These are phyloP conservation scores for Nymphalis urticae DNA, from an alignment of 2,888 invertebrate genomes.

Conservation along the genomic window DNA sequence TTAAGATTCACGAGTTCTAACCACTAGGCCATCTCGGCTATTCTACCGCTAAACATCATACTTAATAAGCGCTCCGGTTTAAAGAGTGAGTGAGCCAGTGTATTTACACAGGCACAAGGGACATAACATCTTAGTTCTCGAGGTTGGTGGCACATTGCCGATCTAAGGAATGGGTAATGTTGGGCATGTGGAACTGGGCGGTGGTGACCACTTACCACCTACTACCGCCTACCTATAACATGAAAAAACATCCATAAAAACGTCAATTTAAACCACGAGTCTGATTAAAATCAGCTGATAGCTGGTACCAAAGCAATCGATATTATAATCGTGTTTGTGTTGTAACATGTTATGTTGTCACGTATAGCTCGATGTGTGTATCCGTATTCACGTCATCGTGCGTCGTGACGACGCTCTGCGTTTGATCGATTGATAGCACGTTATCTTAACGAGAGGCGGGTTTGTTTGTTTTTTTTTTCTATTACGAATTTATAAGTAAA, in stretches of 20 bases:
- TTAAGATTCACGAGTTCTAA: too few species aligned
- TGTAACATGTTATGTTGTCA: too few species aligned
- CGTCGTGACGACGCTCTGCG: not conserved
- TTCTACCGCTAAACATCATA: too few species aligned
- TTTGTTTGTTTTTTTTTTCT: not conserved
- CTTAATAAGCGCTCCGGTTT: too few species aligned
- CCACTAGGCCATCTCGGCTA: too few species aligned
- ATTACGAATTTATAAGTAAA: not conserved
- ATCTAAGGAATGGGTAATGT: too few species aligned
- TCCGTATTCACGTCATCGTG: not conserved
- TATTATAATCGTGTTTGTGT: not conserved
- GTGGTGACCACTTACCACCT: too few species aligned
- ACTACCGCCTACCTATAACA: not conserved
- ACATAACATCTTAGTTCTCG: too few species aligned
- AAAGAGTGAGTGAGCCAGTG: too few species aligned
- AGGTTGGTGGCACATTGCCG: too few species aligned
- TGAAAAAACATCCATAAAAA: not conserved
- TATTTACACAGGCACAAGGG: too few species aligned
- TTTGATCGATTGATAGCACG: conserved; percentile 13
- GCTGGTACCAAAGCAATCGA: not conserved
- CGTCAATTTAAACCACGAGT: not conserved
- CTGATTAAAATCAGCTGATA: not conserved
- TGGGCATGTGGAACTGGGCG: too few species aligned
- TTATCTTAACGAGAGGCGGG: conserved; percentile 2
- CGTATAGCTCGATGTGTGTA: not conserved